Conservation (phyloP, 1,140 invertebrate species). For the Akabosia matsudoensis region DNA sequence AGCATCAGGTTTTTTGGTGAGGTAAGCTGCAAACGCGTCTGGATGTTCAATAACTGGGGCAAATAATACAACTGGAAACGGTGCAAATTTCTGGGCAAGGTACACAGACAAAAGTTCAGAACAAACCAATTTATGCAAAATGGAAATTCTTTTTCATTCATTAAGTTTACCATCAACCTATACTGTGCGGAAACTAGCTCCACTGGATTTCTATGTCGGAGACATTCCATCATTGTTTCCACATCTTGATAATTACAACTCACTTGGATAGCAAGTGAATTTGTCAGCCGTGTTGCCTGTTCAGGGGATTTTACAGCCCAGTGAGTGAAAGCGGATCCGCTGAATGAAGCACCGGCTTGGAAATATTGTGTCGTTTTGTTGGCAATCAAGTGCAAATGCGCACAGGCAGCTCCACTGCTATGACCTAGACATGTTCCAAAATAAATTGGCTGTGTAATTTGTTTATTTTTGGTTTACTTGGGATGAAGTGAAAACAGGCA, state of each 20-base stretch:
- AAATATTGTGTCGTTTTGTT: conserved; percentile 21
- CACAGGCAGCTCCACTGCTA: conserved; percentile 86
- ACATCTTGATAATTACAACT: conserved; percentile 15
- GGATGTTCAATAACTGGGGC: conserved; percentile 37
- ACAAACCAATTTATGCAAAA: conserved; percentile 5
- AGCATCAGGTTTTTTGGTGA: conserved; percentile 25
- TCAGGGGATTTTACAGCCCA: conserved; percentile 26
- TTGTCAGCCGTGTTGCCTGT: conserved; percentile 23
- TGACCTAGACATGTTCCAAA: conserved; percentile 68
- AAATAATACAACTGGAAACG: conserved; percentile 33
- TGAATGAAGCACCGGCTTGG: conserved; percentile 23
- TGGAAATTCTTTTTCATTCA: neutral
- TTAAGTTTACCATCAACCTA: conserved; percentile 28
- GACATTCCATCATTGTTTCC: conserved; percentile 22
- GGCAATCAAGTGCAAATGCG: conserved; percentile 88
- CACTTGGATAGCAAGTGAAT: conserved; percentile 7
- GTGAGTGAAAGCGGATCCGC: conserved; percentile 29
- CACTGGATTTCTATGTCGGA: conserved; percentile 28
- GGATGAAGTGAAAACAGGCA: neutral
- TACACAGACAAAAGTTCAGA: neutral
- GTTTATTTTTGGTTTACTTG: neutral
- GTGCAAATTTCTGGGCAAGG: conserved; percentile 9
- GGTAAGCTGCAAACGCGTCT: conserved; percentile 30
- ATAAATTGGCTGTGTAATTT: conserved; percentile 3
- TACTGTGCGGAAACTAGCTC: conserved; percentile 28